A percentile compares a stretch with the other conserved stretches of the same genome.
These are phyloP conservation scores for Sericinus montela DNA, from an alignment of 2,888 invertebrate species.

Conservation along the genomic window DNA sequence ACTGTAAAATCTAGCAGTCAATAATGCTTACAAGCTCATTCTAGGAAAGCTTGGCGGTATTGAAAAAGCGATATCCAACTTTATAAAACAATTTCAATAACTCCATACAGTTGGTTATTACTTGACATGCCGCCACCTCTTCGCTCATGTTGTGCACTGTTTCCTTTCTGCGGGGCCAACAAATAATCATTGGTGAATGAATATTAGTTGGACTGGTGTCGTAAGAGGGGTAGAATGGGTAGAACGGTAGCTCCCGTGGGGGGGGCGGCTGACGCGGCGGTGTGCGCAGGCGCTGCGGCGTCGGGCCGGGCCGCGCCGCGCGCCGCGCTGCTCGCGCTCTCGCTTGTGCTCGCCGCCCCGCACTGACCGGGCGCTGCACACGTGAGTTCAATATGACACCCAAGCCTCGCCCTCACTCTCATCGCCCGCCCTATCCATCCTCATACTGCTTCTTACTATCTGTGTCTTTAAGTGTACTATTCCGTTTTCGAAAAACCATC, in stretches of 20 bases:
- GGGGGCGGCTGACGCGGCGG: slow-evolving; percentile 42
- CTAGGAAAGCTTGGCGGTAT: slow-evolving; percentile 16
- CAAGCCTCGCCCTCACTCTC: slow-evolving; percentile 23
- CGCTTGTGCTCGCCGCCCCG: slow-evolving; percentile 67
- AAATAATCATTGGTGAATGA: not conserved
- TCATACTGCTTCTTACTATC: not conserved
- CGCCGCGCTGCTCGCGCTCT: slow-evolving; percentile 58
- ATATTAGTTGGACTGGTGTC: slow-evolving; percentile 4
- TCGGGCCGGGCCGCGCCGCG: slow-evolving; percentile 55
- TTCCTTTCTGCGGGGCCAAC: slow-evolving; percentile 3
- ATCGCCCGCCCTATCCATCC: slow-evolving; percentile 22
- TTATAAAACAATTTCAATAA: not conserved
- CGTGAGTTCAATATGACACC: slow-evolving; percentile 55
- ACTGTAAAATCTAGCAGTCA: slow-evolving; percentile 6
- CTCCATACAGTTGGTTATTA: not conserved
- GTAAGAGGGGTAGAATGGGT: slow-evolving; percentile 21
- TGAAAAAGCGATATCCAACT: not conserved
- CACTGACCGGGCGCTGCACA: slow-evolving; percentile 71
- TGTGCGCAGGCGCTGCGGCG: slow-evolving; percentile 70
- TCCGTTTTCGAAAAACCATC: not conserved
- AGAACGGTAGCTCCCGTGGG: slow-evolving; percentile 22
- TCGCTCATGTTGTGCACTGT: slow-evolving; percentile 15
- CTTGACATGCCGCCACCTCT: slow-evolving; percentile 7
- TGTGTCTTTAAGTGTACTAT: not conserved
- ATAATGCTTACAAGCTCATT: slow-evolving; percentile 11